Base-by-base conservation (phyloP, 2,888 invertebrate genomes). In the Hirtodrosophila alboralis region DNA sequence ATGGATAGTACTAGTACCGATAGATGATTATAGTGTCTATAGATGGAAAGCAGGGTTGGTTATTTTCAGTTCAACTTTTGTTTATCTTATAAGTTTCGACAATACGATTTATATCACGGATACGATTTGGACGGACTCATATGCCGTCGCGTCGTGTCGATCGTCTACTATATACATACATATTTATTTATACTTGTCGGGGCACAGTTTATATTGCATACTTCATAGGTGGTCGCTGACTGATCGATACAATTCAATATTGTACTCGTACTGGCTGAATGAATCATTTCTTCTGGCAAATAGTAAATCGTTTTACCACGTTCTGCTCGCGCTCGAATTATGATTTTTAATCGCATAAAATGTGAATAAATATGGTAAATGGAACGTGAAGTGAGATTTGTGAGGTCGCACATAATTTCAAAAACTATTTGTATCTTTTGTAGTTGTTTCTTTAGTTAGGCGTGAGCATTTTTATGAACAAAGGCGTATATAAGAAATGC, bases 151-250 rank as follows among this genome's bases (percentile, higher is more conserved):
- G 28, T 38, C 10, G 9, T n/a, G n/a, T n/a, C 13, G 26, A 31
- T 40, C 18, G 26, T 8, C 26, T 23, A 8, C 28, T 85, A 79
- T 85, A 85, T 79, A 83, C 85, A 85, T 85, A 54, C 57, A 65
- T 85, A 79, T 85, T 79, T 79, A 83, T 79, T 79, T 85, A 54
- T 58, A 65, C 56, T 44, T 79, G 83, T 85, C 76, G 44, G 37
- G 45, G 26, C 54, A 59, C 44, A 84, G 83, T 85, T 79, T 85
- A 84, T 79, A 79, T 85, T 85, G 84, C 84, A 79, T 79, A 83
- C 84, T 79, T 85, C 85, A 68, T 79, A 71, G 78, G 78, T 79
- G 78, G 85, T 78, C 8, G 33, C 44, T 14, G 14, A 13, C 38
- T 30, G 44, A 36, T 54, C 53, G 41, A 51, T 41, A 63, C 66